Base-by-base conservation (phyloP, 2,797 vertebrate species). In the Gambelia wislizenii region DNA sequence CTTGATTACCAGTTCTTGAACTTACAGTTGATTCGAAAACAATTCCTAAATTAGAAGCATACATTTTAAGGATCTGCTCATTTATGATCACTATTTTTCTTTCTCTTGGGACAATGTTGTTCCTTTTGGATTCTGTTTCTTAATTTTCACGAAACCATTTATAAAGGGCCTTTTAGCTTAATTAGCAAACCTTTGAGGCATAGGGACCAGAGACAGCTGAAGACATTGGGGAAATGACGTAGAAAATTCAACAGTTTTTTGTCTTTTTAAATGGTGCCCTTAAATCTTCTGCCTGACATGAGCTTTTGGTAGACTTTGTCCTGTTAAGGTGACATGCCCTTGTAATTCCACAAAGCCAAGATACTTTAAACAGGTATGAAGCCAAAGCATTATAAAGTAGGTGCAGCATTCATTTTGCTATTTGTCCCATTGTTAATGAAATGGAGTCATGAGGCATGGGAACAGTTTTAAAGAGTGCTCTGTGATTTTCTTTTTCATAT, bases 381-480 rank as follows among this genome's bases (percentile, higher is more conserved):
- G 5, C 49, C 10, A 44, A 44, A 42, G 0, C 39, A 27, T 27
- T 77, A 33, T 42, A 6, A 44, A 59, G 30, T 64, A 27, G 69
- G 44, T 12, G 30, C 64, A 2, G 2, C 27, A 4, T 6, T 52
- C 9, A 14, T 30, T 81, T 20, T 22, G 52, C 87, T 88, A 59
- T 59, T 13, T 72, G 88, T 93, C 79, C 49, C 89, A 87, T 90
- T 89, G 90, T 89, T 94, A 94, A 91, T 92, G 90, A 91, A 83
- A 93, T 92, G 78, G 72, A 91, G 92, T 94, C 91, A 20, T 94
- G 95, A 94, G 93, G 89, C 93, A 86, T 88, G 86, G 77, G 89
- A 87, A 94, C 78, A 90, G 95, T 94, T 94, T 96, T 95, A 93
- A 94, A 95, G 93, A 89, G 44, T 88, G 47, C 85, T 93, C 89